Evolutionary conservation across 2,888 invertebrate genomes (phyloP), one percentile per base, ranked within the genome.

Genomic region (Apodemia duryi): DNA sequence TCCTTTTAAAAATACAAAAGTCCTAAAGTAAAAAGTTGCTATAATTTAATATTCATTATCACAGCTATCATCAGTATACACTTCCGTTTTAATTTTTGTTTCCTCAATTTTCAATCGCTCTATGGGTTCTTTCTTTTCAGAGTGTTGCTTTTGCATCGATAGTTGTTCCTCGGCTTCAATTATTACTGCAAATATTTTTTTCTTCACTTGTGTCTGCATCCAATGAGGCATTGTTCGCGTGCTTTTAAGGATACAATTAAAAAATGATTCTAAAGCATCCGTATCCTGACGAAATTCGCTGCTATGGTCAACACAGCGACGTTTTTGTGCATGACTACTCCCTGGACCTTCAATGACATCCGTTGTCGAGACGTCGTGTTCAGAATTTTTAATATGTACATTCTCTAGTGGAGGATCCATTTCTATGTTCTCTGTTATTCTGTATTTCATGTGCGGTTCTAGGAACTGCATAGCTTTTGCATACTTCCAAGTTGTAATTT

Each of bases 201-300:
- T 91, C 71, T 91, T 91, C 0, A 91, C 88, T 77, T 88, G 88
- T 2, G 89, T 91, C 75, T 90, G 90, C 86, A 91, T 88, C 87
- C 86, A 88, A 10, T 71, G 75, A 0, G 90, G 89, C 90, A 91
- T 89, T 63, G 83, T 83, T 73, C 84, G 79, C 0, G 90, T 87
- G 60, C 86, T 86, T 71, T 88, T 84, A 52, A 85, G 74, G 61
- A 88, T 82, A 65, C 88, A 88, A 66, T 84, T 84, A 67, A 88
- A 91, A 69, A 91, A 91, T 13, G 88, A 84, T 66, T 86, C 85
- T 32, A 91, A 74, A 2, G 88, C 87, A 63, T 87, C 86, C 5
- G 77, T 71, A 1, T 83, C 79, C 38, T 73, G 70, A 13, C 71
- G 73, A 49, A 41, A 64, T 68, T 70, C 71, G 65, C 28, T 69